Evolutionary conservation across 2,888 invertebrate species (phyloP).

Genomic region (Torymus tubicola): DNA sequence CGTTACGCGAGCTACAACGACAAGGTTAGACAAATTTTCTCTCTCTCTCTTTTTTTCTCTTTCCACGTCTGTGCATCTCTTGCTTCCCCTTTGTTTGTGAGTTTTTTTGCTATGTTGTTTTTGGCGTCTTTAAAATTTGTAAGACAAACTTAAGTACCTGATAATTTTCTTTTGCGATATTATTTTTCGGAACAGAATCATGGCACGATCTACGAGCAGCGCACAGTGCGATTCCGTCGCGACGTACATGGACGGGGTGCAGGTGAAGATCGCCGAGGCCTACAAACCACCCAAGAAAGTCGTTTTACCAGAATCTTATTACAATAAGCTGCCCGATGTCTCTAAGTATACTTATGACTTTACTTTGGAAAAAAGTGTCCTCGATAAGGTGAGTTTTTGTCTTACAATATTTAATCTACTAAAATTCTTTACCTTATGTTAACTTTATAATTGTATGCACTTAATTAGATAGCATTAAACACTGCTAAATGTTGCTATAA

Average conservation of each 20-base stretch:
- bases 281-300: slow-evolving; percentile 88
- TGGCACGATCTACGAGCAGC: slow-evolving; percentile 69
- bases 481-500: too few species aligned
- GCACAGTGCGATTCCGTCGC: slow-evolving; percentile 72
- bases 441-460: too few species aligned
- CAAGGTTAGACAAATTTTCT: slow-evolving; percentile 40
- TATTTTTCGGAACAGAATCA: slow-evolving; percentile 49
- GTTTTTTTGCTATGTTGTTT: background rate
- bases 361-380: slow-evolving; percentile 84
- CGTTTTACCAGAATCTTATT: slow-evolving; percentile 79
- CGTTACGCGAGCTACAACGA: slow-evolving; percentile 26
- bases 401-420: background rate
- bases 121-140: background rate
- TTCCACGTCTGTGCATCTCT: too few species aligned
- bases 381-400: slow-evolving; percentile 78
- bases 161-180: background rate
- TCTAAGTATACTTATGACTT: slow-evolving; percentile 84
- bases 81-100: background rate
- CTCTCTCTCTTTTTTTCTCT: too few species aligned
- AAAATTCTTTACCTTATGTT: too few species aligned
- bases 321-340: slow-evolving; percentile 78
- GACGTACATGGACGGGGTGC: slow-evolving; percentile 88
- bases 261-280: slow-evolving; percentile 92
- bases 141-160: background rate
- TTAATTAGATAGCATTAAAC: too few species aligned